Evolutionary conservation across 1,140 invertebrate species (phyloP).

Genomic region (Drosophila arizonae): DNA sequence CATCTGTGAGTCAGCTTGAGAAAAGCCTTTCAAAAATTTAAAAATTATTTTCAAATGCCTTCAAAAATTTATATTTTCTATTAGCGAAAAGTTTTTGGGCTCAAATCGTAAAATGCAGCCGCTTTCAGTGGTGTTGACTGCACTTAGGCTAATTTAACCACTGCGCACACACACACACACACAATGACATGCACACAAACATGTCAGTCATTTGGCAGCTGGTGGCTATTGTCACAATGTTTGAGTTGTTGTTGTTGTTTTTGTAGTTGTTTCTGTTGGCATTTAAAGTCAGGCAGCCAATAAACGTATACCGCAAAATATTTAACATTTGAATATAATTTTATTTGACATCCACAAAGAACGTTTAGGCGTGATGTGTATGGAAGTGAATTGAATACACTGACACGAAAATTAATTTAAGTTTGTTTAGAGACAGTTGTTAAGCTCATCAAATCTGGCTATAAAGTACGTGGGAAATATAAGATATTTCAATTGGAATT

Average conservation of each 20-base stretch:
- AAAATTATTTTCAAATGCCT: neutral
- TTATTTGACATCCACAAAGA: conserved; percentile 44
- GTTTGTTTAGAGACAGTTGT: neutral
- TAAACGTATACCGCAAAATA: conserved; percentile 65
- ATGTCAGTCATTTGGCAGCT: conserved; percentile 68
- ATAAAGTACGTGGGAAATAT: too few species aligned
- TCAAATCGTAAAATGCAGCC: conserved; percentile 56
- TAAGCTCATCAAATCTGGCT: too few species aligned
- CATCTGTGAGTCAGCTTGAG: neutral
- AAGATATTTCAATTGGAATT: too few species aligned
- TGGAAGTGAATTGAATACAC: neutral
- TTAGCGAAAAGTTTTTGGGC: conserved; percentile 54
- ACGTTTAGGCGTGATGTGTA: too few species aligned
- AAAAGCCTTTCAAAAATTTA: neutral
- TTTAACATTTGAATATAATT: conserved; percentile 64
- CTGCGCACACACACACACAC: conserved; percentile 47
- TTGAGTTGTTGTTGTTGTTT: conserved; percentile 41
- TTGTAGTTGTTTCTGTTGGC: conserved; percentile 18
- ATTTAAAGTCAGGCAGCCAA: conserved; percentile 61
- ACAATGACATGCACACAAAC: conserved; percentile 37
- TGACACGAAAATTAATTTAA: neutral
- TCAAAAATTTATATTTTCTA: conserved; percentile 63
- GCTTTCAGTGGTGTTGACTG: conserved; percentile 55
- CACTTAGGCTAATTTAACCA: conserved; percentile 79
- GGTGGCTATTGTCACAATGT: conserved; percentile 66